Percentiles rank a stretch among this genome's conserved stretches.
Evolutionary conservation across 2,113 vertebrate species (phyloP).

Genomic region (Sceloporus tristichus): DNA sequence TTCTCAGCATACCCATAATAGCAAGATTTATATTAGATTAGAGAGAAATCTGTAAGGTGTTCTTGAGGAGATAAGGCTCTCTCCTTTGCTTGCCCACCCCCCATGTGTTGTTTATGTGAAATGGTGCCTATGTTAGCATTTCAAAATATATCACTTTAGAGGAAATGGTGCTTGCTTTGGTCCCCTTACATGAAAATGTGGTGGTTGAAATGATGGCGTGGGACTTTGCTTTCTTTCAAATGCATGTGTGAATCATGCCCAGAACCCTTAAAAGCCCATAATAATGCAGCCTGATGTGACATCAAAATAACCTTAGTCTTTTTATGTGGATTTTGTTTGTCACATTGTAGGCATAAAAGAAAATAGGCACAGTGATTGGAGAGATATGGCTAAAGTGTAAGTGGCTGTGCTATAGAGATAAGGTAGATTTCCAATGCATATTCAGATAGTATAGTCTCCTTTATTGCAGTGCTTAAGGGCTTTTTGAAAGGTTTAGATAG

Average conservation of each 20-base stretch:
- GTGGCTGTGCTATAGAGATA: neutral
- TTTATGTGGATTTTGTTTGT: slow-evolving; percentile 22
- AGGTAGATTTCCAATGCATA: neutral
- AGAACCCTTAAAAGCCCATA: neutral
- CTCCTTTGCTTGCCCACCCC: neutral
- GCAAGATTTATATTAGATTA: neutral
- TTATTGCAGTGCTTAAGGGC: slow-evolving; percentile 20
- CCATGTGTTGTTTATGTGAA: neutral
- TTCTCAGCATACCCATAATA: neutral
- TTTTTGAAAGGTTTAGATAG: slow-evolving; percentile 19
- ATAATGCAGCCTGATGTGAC: neutral
- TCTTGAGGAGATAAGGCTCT: neutral
- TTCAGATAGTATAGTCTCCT: slow-evolving; percentile 13
- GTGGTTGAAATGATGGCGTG: neutral
- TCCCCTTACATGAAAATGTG: slow-evolving; percentile 14
- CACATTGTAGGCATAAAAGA: slow-evolving; percentile 1
- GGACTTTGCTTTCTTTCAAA: neutral
- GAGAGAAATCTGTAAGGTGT: neutral
- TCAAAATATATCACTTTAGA: neutral
- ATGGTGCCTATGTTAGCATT: neutral
- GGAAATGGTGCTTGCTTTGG: neutral
- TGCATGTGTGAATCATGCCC: slow-evolving; percentile 8
- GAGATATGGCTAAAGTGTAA: neutral
- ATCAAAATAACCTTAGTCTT: slow-evolving; percentile 19
- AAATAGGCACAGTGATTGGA: slow-evolving; percentile 18